phyloP scores from a whole-genome alignment of 2,888 invertebrate species.

The Poecilobothrus nobilitatus region DNA sequence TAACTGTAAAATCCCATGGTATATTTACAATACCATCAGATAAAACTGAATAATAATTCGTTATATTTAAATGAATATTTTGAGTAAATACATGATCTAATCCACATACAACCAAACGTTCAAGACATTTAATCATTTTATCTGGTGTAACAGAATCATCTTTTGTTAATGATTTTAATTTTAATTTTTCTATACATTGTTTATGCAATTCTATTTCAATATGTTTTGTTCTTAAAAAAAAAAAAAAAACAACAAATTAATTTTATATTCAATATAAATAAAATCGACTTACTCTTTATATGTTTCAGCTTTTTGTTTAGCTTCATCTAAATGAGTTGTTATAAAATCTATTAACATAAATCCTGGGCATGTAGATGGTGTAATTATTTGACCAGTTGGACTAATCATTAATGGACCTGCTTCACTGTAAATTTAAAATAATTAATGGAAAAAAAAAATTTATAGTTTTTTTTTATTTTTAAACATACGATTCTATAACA shows the following conservation, averaged over 20 bases:
- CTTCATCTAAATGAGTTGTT: conserved; percentile 64
- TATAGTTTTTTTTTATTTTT: not conserved
- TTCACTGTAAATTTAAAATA: conserved; percentile 53
- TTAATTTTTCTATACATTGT: conserved; percentile 57
- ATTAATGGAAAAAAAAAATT: not conserved
- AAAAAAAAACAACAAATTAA: not conserved
- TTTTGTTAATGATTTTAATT: conserved; percentile 66
- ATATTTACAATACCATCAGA: conserved; percentile 85
- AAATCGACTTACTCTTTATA: conserved; percentile 57
- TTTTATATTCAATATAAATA: not conserved
- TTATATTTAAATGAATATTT: conserved; percentile 66
- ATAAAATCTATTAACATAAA: conserved; percentile 77
- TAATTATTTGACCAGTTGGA: conserved; percentile 87
- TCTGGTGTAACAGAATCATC: conserved; percentile 87
- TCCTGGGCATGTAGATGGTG: conserved; percentile 85
- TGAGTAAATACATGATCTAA: conserved; percentile 45
- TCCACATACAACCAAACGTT: conserved; percentile 50
- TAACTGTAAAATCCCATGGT: conserved; percentile 69
- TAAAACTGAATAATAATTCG: conserved; percentile 85
- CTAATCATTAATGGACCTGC: conserved; percentile 90
- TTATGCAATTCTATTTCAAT: conserved; percentile 65
- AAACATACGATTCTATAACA: conserved; percentile 77
- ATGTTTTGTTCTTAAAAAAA: conserved; percentile 60
- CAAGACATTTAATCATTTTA: conserved; percentile 79
- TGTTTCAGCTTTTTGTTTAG: conserved; percentile 59